Conservation (phyloP, 2,113 vertebrate genomes). For the Salvelinus fontinalis region DNA sequence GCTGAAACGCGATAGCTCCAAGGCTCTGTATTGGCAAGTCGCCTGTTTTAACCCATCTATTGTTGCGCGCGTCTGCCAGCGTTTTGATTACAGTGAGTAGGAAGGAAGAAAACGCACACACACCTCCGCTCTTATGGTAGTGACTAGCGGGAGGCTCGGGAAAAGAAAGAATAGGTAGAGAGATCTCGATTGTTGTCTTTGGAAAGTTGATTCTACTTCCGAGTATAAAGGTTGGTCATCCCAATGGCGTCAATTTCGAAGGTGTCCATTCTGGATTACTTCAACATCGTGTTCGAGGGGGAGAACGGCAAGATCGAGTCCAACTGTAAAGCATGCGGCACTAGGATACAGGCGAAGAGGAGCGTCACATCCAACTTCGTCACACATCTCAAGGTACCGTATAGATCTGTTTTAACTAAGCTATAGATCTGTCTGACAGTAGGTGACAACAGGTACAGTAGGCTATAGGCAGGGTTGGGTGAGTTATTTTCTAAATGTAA, state of each 20-base stretch:
- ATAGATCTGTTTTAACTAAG: not conserved
- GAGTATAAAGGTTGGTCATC: conserved; percentile 46
- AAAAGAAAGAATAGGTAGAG: too few relatives aligned
- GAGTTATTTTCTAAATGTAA: too few relatives aligned
- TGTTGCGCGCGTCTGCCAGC: conserved; percentile 39
- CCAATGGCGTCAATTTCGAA: conserved; percentile 78
- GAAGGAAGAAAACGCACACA: conserved; percentile 51
- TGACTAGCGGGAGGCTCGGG: conserved; percentile 7
- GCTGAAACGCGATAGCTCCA: not conserved
- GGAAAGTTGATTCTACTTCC: conserved; percentile 53
- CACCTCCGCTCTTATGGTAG: conserved; percentile 48
- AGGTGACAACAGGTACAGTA: too few relatives aligned
- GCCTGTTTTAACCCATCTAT: conserved; percentile 22
- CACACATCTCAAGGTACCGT: conserved; percentile 78
- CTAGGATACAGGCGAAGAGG: conserved; percentile 79
- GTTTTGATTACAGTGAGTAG: conserved; percentile 18
- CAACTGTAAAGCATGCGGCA: conserved; percentile 80
- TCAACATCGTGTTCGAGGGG: conserved; percentile 80
- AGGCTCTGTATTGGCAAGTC: conserved; percentile 8
- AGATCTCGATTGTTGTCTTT: conserved; percentile 37
- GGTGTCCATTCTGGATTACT: conserved; percentile 82
- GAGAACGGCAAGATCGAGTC: conserved; percentile 83
- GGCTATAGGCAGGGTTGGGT: too few relatives aligned
- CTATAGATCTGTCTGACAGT: too few relatives aligned
- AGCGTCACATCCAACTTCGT: conserved; percentile 83